Base-by-base conservation (phyloP, 2,113 vertebrate species). In the Paraplagusia blochii region DNA sequence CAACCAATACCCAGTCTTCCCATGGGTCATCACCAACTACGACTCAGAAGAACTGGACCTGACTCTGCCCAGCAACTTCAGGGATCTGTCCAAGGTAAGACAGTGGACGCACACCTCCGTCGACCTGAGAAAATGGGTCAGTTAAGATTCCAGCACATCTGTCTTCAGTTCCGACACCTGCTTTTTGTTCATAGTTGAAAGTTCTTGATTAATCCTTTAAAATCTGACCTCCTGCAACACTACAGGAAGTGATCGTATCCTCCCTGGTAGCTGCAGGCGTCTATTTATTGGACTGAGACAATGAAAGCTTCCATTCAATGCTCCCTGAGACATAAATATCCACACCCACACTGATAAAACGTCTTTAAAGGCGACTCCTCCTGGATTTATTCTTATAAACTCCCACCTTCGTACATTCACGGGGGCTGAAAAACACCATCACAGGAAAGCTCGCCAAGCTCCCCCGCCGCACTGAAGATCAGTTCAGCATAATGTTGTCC, bases 11-110 rank as follows among this genome's bases (percentile, higher is more conserved):
- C 97, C 97, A 1, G 95, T 99, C 70, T 99, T 99, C 87, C 97
- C 97, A 4, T 99, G 97, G 97, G 92, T 99, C 60, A 95, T 99
- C 86, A 98, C 95, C 76, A 99, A 99, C 88, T 99, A 98, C 54
- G 97, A 99, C 50, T 94, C 94, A 3, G 93, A 93, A 64, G 93
- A 96, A 55, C 74, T 99, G 84, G 97, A 99, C 87, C 93, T 99
- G 66, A 98, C 95, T 11, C 90, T 99, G 79, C 96, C 97, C 43
- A 98, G 95, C 91, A 99, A 99, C 90, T 99, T 95, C 89, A 93
- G 97, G 88, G 97, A 99, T 89, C 91, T 99, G 58, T 99, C 96
- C 61, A 99, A 99, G 94, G 96, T 99, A 89, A 75, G 62, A 58
- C 51, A 18, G 10, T 22, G 12, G 7, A 8, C 47, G 22, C 33